Base-by-base conservation (phyloP, 2,113 vertebrate genomes). In the Nyctereutes procyonoides region DNA sequence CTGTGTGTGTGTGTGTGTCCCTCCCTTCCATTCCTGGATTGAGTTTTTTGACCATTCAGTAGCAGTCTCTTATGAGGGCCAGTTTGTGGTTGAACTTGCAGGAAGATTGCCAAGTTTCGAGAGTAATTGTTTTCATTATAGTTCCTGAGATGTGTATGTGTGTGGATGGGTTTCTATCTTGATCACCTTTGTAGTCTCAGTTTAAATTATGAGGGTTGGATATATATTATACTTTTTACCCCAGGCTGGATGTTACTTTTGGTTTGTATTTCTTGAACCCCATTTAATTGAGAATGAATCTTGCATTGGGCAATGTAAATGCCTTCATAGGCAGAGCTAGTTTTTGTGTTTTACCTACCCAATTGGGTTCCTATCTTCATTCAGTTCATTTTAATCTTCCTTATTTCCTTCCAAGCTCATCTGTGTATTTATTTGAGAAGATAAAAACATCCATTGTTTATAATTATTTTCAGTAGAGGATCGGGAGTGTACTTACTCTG, bases 91-190 rank as follows among this genome's bases (percentile, higher is more conserved):
- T 79, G 67, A 92, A 87, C 28, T 84, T 63, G 30, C 0, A 60
- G n/a, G 35, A 79, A 67, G 77, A 94, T 89, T 85, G 90, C 48
- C 74, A 90, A 73, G 53, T 92, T 96, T 97, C 88, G 93, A 96
- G 76, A 55, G 62, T n/a, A 58, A 53, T 93, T 56, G 4, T 95
- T 97, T 95, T 96, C 79, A 60, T 91, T 79, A 10, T 22, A 79
- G 67, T 90, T 95, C 5, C 14, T 81, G 74, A 93, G 85, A 51
- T 62, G 19, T 55, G 6, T 65, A 28, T 43, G 24, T 73, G n/a
- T 90, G 14, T 74, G 67, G 20, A 55, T 87, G 38, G 22, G 11
- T 67, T 86, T 95, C 16, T 96, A 15, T 97, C 55, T 69, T 92
- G 43, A 71, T 95, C n/a, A 65, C 13, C 55, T 81, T 97, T 55